Percentiles rank a stretch among this genome's conserved stretches.
These are phyloP conservation scores for Machimus atricapillus DNA, from an alignment of 2,888 invertebrate genomes.

Conservation along the genomic window DNA sequence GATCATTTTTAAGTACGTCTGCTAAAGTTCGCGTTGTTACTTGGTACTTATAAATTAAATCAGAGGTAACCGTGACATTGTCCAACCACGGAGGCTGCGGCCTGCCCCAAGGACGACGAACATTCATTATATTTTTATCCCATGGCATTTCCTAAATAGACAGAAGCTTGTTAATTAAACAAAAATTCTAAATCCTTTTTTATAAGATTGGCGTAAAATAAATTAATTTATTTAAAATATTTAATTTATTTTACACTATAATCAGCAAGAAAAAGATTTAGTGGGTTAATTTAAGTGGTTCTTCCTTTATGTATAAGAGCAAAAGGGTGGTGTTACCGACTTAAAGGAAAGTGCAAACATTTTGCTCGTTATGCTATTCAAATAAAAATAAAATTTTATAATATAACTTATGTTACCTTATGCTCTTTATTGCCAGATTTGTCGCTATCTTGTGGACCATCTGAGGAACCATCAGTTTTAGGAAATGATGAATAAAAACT, in stretches of 20 bases:
- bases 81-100: conserved; percentile 69
- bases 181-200: neutral
- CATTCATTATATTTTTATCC: conserved; percentile 2
- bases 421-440: conserved; percentile 46
- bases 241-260: too few species aligned
- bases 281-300: too few species aligned
- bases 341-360: too few species aligned
- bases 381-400: neutral
- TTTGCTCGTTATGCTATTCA: neutral
- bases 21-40: conserved; percentile 65
- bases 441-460: conserved; percentile 58
- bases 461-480: conserved; percentile 68
- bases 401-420: neutral
- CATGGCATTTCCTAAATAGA: neutral
- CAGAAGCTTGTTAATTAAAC: neutral
- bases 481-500: conserved; percentile 76
- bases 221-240: too few species aligned
- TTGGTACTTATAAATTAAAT: conserved; percentile 70
- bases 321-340: too few species aligned
- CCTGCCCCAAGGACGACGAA: conserved; percentile 40
- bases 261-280: too few species aligned
- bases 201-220: too few species aligned
- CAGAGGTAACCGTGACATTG: conserved; percentile 66
- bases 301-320: too few species aligned
- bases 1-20: conserved; percentile 68